phyloP scores from a whole-genome alignment of 2,888 invertebrate genomes.

The Lasioglossum malachurum region DNA sequence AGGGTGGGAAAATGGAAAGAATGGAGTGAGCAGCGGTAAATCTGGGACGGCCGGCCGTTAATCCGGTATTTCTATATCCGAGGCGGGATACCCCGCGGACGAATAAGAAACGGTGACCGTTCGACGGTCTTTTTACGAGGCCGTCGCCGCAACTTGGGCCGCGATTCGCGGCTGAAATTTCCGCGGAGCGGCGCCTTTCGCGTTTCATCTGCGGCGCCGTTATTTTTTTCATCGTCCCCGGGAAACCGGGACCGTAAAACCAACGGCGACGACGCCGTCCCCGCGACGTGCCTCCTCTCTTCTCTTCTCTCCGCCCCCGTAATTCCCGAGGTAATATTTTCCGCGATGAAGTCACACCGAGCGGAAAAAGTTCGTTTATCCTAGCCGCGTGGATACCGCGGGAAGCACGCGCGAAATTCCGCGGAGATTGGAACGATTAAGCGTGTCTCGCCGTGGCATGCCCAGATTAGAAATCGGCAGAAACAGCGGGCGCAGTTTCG shows the following conservation, averaged over 20 bases:
- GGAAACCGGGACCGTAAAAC: constrained; percentile 40
- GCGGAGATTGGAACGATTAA: constrained; percentile 24
- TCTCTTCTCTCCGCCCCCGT: constrained; percentile 17
- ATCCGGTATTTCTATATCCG: constrained; percentile 47
- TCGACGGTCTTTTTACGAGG: constrained; percentile 37
- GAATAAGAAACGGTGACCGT: constrained; percentile 48
- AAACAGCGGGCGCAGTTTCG: background rate
- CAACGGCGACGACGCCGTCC: background rate
- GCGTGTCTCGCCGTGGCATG: background rate
- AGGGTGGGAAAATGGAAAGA: background rate
- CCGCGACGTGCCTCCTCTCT: background rate
- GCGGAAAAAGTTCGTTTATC: constrained; percentile 51
- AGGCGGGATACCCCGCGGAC: constrained; percentile 10
- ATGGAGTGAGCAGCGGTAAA: constrained; percentile 27
- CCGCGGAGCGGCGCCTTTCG: constrained; percentile 8
- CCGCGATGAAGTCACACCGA: constrained; percentile 46
- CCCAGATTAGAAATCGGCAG: background rate
- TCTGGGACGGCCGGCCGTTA: constrained; percentile 36
- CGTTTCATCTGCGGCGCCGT: constrained; percentile 53
- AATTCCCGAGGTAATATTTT: constrained; percentile 60
- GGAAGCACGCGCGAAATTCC: background rate
- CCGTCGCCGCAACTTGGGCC: constrained; percentile 28
- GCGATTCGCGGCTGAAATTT: constrained; percentile 39
- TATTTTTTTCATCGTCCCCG: constrained; percentile 49
- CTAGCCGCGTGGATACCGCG: constrained; percentile 33